Percentiles rank a stretch among this genome's conserved stretches.
These are phyloP conservation scores for Theretra japonica DNA, from an alignment of 2,888 invertebrate species.

Conservation along the genomic window DNA sequence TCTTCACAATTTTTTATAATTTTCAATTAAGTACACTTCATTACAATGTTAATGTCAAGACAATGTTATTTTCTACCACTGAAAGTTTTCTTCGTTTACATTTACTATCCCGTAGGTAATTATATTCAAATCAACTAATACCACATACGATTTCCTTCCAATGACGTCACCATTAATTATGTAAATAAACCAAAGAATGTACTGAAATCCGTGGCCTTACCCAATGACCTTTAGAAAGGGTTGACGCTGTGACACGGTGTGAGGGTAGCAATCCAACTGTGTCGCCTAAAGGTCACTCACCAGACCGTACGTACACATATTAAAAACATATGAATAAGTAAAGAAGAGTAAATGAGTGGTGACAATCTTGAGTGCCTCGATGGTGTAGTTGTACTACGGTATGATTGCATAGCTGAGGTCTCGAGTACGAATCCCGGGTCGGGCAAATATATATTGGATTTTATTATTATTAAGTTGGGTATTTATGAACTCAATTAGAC, in stretches of 20 bases:
- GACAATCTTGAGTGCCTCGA: too few species aligned
- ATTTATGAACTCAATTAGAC: too few species aligned
- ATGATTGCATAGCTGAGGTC: too few species aligned
- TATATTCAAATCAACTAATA: not conserved
- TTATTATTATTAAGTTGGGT: too few species aligned
- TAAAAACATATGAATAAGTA: not conserved
- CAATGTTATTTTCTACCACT: too few species aligned
- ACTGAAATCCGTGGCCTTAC: conserved; percentile 41
- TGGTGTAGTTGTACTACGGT: too few species aligned
- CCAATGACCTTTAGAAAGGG: conserved; percentile 53
- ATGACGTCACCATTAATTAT: not conserved
- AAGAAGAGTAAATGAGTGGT: not conserved
- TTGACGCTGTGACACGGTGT: conserved; percentile 49
- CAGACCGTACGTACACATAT: conserved; percentile 8
- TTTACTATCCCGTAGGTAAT: not conserved
- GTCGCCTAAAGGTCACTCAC: conserved; percentile 52
- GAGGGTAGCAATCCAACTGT: conserved; percentile 44
- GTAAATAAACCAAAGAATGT: conserved; percentile 24
- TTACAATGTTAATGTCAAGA: too few species aligned
- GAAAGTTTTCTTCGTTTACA: too few species aligned
- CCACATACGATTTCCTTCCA: not conserved
- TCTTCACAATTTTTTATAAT: too few species aligned
- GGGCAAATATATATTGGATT: too few species aligned
- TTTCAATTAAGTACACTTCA: too few species aligned
- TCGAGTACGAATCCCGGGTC: too few species aligned